phyloP scores from a whole-genome alignment of 2,888 invertebrate species.

The Caenorhabditis sp. region DNA sequence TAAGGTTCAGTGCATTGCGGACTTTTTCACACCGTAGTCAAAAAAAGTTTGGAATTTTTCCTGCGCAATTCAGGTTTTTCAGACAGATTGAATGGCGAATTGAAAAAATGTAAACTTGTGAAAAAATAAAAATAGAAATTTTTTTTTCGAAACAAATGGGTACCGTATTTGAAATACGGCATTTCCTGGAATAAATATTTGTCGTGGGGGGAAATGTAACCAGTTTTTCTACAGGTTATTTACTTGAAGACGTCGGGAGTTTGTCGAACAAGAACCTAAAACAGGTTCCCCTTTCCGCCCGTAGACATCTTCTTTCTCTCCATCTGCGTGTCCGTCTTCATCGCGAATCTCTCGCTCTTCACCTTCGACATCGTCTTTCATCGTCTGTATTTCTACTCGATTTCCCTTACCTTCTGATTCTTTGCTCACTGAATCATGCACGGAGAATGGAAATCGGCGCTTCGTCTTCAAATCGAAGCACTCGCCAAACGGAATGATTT shows the following conservation, averaged over 20 bases:
- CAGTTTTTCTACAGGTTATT: neutral
- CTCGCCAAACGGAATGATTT: conserved; percentile 70
- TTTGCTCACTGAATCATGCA: conserved; percentile 21
- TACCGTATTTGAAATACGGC: too few relatives aligned
- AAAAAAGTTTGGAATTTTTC: neutral
- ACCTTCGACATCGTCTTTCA: conserved; percentile 17
- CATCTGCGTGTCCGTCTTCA: conserved; percentile 26
- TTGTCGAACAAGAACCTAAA: conserved; percentile 41
- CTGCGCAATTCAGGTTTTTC: too few relatives aligned
- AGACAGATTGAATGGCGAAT: too few relatives aligned
- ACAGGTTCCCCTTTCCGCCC: conserved; percentile 7
- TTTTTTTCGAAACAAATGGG: too few relatives aligned
- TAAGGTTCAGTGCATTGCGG: conserved; percentile 14
- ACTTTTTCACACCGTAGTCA: neutral
- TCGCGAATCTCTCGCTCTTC: conserved; percentile 1
- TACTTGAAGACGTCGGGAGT: conserved; percentile 1
- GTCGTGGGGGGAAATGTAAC: too few relatives aligned
- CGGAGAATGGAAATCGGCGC: conserved; percentile 67
- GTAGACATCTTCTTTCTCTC: neutral
- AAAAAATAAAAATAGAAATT: too few relatives aligned
- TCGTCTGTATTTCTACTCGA: conserved; percentile 8
- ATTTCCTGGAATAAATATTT: too few relatives aligned
- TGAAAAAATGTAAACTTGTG: neutral
- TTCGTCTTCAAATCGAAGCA: conserved; percentile 70
- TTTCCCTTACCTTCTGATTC: neutral